These are phyloP conservation scores for Cydia splendana DNA, from an alignment of 1,140 invertebrate species.

Conservation along the genomic window DNA sequence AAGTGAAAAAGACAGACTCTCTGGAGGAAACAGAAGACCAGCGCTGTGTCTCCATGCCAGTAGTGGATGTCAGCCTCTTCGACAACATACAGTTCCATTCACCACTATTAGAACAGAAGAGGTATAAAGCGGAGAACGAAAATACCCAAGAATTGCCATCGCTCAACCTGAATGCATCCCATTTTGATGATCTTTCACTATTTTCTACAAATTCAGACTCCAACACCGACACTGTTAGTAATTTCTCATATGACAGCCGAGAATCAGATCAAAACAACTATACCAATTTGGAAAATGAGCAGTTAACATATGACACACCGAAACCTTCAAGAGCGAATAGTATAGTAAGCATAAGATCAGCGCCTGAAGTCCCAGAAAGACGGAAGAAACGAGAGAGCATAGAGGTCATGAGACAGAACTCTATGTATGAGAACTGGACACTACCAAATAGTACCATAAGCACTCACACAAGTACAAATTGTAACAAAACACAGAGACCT, in stretches of 20 bases:
- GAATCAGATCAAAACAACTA: constrained; percentile 56
- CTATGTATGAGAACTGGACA: constrained; percentile 68
- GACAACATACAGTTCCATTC: constrained; percentile 74
- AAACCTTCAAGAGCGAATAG: constrained; percentile 58
- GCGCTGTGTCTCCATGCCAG: constrained; percentile 67
- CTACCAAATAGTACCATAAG: constrained; percentile 41
- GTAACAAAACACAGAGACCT: constrained; percentile 39
- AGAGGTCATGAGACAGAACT: constrained; percentile 64
- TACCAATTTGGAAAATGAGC: constrained; percentile 47
- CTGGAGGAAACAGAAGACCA: constrained; percentile 48
- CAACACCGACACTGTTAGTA: constrained; percentile 60
- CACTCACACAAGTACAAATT: constrained; percentile 33
- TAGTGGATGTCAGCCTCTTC: constrained; percentile 68
- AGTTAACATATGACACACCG: constrained; percentile 65
- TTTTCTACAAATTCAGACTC: constrained; percentile 68
- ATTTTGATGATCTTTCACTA: constrained; percentile 67
- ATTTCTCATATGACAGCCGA: constrained; percentile 61
- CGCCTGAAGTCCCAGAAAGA: constrained; percentile 58
- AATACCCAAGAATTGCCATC: constrained; percentile 44
- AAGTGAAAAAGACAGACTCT: constrained; percentile 52
- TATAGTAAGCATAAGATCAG: constrained; percentile 50
- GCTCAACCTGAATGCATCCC: constrained; percentile 52
- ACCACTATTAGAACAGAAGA: constrained; percentile 67
- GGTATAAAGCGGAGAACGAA: constrained; percentile 48
- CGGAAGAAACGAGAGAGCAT: constrained; percentile 58